These are phyloP conservation scores for Apocrypta bakeri DNA, from an alignment of 1,140 invertebrate species.

Conservation along the genomic window DNA sequence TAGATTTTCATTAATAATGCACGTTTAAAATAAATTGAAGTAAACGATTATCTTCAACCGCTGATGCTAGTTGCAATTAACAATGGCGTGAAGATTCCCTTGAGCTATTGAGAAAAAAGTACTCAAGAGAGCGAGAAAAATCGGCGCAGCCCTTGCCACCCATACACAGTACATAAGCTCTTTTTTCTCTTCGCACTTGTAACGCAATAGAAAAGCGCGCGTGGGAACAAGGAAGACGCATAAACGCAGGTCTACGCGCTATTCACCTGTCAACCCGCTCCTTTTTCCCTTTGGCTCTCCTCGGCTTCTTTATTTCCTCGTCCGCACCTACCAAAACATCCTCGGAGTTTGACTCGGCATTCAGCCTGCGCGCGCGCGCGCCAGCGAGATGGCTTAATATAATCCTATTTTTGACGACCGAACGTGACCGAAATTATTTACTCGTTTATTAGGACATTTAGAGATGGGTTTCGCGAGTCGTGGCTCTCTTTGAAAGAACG, in stretches of 20 bases:
- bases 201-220: conserved; percentile 18
- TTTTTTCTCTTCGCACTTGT: no score
- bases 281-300: conserved; percentile 52
- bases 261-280: conserved; percentile 72
- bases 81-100: no score
- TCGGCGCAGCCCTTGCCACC: not conserved
- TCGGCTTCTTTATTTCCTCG: conserved; percentile 55
- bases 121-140: conserved; percentile 39
- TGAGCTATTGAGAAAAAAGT: no score
- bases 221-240: not conserved
- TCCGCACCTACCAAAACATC: conserved; percentile 70
- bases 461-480: not conserved
- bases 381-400: conserved; percentile 74
- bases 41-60: no score
- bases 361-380: conserved; percentile 55
- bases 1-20: no score
- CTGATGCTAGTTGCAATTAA: no score
- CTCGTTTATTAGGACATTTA: conserved; percentile 67
- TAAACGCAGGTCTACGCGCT: conserved; percentile 42
- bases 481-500: not conserved
- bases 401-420: conserved; percentile 69
- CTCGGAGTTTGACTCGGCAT: conserved; percentile 71
- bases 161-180: not conserved
- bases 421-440: conserved; percentile 75
- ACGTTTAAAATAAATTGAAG: no score